A percentile compares a stretch with the other conserved stretches of the same genome.
phyloP scores from a whole-genome alignment of 92 coral and sea anemone species.

The Hydrozoanthus gracilis region DNA sequence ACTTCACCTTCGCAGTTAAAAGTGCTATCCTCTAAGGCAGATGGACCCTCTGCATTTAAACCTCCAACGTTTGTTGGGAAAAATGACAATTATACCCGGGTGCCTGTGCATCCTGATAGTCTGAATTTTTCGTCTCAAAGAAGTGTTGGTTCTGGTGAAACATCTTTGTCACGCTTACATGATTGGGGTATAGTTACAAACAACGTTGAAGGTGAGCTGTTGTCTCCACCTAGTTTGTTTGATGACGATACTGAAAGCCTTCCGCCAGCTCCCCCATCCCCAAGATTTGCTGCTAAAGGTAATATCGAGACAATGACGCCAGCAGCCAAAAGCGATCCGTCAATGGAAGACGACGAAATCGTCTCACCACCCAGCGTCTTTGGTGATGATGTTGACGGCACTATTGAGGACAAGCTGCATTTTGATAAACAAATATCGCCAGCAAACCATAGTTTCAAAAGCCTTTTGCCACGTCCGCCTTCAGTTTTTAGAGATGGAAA shows the following conservation, averaged over 20 bases:
- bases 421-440: neutral
- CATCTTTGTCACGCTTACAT: neutral
- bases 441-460: neutral
- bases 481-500: neutral
- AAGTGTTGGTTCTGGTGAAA: neutral
- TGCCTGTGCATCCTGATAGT: neutral
- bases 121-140: neutral
- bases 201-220: slow-evolving; percentile 22
- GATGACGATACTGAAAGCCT: slow-evolving; percentile 71
- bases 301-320: neutral
- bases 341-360: neutral
- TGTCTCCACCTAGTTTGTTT: slow-evolving; percentile 84
- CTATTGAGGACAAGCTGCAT: neutral
- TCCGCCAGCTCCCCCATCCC: slow-evolving; percentile 87
- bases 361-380: slow-evolving; percentile 41
- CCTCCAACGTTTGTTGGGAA: neutral
- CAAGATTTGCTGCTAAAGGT: neutral
- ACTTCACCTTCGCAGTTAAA: neutral
- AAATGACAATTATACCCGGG: neutral
- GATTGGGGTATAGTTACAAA: neutral
- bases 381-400: slow-evolving; percentile 16
- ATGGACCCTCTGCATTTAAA: neutral
- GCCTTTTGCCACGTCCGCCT: neutral
- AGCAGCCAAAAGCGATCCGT: neutral
- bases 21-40: neutral